Evolutionary conservation across 2,113 vertebrate genomes (phyloP).

Genomic region (Labeo rohita): DNA sequence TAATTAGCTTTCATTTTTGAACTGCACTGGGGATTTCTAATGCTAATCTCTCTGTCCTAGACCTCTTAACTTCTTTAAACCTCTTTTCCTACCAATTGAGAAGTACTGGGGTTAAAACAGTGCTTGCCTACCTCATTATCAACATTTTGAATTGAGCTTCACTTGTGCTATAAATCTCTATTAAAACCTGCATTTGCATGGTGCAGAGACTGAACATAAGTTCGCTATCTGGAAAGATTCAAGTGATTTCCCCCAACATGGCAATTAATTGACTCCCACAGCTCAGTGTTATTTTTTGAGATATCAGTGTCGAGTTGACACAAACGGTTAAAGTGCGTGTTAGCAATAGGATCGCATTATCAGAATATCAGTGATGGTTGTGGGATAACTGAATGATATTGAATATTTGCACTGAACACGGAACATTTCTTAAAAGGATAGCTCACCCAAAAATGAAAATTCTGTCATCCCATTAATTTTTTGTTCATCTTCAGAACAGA

Average conservation of each 20-base stretch:
- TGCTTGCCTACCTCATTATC: conserved; percentile 87
- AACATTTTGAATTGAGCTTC: conserved; percentile 78
- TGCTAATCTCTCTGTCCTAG: conserved; percentile 87
- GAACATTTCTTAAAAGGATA: background rate
- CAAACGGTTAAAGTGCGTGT: conserved; percentile 59
- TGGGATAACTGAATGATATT: background rate
- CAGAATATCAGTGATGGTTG: background rate
- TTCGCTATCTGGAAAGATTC: conserved; percentile 77
- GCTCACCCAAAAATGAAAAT: background rate
- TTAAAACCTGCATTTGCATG: conserved; percentile 80
- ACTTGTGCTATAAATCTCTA: conserved; percentile 84
- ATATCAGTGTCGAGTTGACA: conserved; percentile 69
- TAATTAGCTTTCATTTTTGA: conserved; percentile 85
- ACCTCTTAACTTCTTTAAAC: conserved; percentile 80
- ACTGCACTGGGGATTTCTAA: conserved; percentile 75
- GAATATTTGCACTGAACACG: background rate
- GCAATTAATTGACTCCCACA: conserved; percentile 80
- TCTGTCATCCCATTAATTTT: background rate
- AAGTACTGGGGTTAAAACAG: conserved; percentile 83
- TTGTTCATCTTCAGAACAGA: background rate
- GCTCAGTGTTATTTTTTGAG: conserved; percentile 72
- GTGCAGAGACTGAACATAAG: conserved; percentile 76
- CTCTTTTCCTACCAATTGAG: conserved; percentile 75
- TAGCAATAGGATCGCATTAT: conserved; percentile 51
- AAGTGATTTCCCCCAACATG: conserved; percentile 72